These are phyloP conservation scores for Listronotus bonariensis DNA, from an alignment of 1,140 invertebrate genomes.

Conservation along the genomic window DNA sequence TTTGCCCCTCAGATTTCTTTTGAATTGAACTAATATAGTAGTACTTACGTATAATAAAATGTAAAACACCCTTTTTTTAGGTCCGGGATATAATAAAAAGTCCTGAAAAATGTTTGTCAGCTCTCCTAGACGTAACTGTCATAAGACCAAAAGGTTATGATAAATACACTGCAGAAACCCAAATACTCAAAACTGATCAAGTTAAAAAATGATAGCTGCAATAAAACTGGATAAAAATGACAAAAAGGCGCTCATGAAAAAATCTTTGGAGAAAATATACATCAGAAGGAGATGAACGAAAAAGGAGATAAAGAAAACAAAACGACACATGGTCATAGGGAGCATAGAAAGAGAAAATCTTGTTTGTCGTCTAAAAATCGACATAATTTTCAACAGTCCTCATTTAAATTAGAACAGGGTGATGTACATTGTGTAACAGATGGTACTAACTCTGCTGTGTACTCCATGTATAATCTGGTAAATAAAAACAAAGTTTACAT, in stretches of 20 bases:
- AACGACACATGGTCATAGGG: not conserved
- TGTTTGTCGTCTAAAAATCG: slow-evolving; percentile 6
- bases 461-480: slow-evolving; percentile 19
- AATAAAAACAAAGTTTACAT: no score
- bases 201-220: slow-evolving; percentile 39
- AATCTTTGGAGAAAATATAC: slow-evolving; percentile 19
- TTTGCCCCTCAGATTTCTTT: no score
- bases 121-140: slow-evolving; percentile 44
- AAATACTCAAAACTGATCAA: slow-evolving; percentile 37
- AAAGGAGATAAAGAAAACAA: not conserved
- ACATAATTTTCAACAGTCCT: not conserved
- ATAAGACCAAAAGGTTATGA: slow-evolving; percentile 42
- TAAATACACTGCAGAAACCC: slow-evolving; percentile 35
- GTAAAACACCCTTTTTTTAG: slow-evolving; percentile 10
- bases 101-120: slow-evolving; percentile 39
- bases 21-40: no score
- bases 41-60: not conserved
- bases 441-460: slow-evolving; percentile 18
- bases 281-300: not conserved
- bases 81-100: slow-evolving; percentile 40
- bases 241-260: slow-evolving; percentile 24
- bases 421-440: slow-evolving; percentile 12
- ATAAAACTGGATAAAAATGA: slow-evolving; percentile 36
- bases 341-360: slow-evolving; percentile 1
- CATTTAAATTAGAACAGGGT: slow-evolving; percentile 6